Base-by-base conservation (phyloP, 1,140 invertebrate species). In the Atta cephalotes region DNA sequence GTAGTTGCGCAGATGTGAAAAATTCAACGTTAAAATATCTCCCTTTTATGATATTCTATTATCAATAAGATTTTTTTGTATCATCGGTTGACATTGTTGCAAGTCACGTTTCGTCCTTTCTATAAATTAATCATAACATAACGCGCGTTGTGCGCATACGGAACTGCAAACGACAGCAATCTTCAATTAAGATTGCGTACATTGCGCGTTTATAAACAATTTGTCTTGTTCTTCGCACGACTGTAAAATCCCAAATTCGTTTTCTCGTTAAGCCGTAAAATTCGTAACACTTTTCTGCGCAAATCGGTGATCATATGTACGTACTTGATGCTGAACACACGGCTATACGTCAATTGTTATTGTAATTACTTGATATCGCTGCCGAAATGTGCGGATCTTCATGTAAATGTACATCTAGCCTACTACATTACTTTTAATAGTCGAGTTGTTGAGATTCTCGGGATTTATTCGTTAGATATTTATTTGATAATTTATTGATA, bases 341-440 rank as follows among this genome's bases (percentile, higher is more conserved):
- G 65, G 21, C 31, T 56, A 28, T 60, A 71, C 45, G 39, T 71
- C 49, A 71, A 49, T 60, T 58, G 39, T 66, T 56, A 78, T 16
- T 21, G 21, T 78, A 78, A 45, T 63, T 78, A 71, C 31, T 81
- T 60, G 21, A 71, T 58, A 58, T 71, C 49, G 78, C 65, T 71
- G 51, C 45, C 62, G 31, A 53, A 25, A n/a, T 49, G 31, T 35
- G 79, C 66, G 45, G 21, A 56, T 58, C 45, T 62, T 84, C 28
- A 31, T 76, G 56, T 31, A 76, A 68, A 84, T 74, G 80, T 84
- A 74, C 56, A 31, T 81, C 25, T 81, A 71, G 66, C 66, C 66
- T 62, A 76, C 68, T 14, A 28, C 80, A 39, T 82, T 82, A 53
- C 18, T 45, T 74, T 74, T 49, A 60, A 62, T 82, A 82, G 80